A percentile compares a stretch with the other conserved stretches of the same genome.
phyloP scores from a whole-genome alignment of 2,113 vertebrate species.

The Epinephelus lanceolatus region DNA sequence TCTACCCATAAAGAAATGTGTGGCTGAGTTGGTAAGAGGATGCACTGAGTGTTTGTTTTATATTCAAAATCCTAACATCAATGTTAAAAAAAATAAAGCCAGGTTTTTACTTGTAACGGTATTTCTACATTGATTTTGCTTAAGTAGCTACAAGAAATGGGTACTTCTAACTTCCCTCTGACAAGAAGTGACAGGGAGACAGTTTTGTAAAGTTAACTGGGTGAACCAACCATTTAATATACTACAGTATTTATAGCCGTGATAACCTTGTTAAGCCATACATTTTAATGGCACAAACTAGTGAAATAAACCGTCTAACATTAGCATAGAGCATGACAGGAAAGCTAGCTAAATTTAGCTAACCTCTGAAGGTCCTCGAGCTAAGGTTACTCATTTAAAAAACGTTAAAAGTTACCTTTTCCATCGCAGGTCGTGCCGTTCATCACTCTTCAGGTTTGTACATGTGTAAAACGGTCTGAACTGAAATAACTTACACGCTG shows the following conservation, averaged over 20 bases:
- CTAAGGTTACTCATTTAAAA: not conserved
- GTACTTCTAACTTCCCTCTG: no score
- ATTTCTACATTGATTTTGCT: no score
- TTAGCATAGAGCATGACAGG: not conserved
- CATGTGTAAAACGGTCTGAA: not conserved
- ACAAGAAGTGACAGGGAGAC: no score
- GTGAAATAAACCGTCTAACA: not conserved
- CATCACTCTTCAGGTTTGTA: slow-evolving; percentile 40
- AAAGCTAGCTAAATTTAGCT: not conserved
- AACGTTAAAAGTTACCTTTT: slow-evolving; percentile 65
- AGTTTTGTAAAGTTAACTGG: no score
- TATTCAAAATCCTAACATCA: no score
- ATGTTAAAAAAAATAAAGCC: no score
- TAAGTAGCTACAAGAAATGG: no score
- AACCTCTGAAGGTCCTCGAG: not conserved
- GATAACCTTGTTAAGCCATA: not conserved
- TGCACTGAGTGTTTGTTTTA: no score
- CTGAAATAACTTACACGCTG: not conserved
- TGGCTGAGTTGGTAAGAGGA: no score
- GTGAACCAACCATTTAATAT: not conserved
- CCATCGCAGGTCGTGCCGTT: slow-evolving; percentile 58
- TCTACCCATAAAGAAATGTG: no score
- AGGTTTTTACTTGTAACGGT: no score
- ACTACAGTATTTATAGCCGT: not conserved
- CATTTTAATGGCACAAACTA: not conserved